These are phyloP conservation scores for Marronus borbonicus DNA, from an alignment of 2,888 invertebrate species.

Conservation along the genomic window DNA sequence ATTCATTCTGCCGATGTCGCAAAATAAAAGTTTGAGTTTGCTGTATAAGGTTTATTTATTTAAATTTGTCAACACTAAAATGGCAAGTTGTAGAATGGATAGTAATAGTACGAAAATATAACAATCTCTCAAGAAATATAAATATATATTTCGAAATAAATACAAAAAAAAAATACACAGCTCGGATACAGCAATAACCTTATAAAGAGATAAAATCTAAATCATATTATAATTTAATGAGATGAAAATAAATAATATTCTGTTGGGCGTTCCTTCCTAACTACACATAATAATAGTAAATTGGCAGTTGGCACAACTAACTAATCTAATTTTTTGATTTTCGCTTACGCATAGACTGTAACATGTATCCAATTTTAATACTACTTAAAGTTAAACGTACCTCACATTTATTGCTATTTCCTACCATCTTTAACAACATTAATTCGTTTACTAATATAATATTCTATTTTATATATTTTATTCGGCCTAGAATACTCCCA, in stretches of 20 bases:
- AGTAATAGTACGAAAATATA: neutral
- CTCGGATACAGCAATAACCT: conserved; percentile 50
- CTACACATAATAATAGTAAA: conserved; percentile 36
- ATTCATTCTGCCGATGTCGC: too few species aligned
- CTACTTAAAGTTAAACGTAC: neutral
- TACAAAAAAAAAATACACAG: conserved; percentile 53
- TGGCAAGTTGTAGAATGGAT: neutral
- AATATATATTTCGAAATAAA: conserved; percentile 55
- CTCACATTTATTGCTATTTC: conserved; percentile 10
- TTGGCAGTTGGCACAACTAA: conserved; percentile 58
- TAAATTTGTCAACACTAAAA: too few species aligned
- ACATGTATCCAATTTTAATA: neutral
- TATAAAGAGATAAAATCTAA: conserved; percentile 26
- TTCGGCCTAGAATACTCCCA: conserved; percentile 10
- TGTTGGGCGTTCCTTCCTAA: conserved; percentile 3
- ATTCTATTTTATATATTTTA: conserved; percentile 14
- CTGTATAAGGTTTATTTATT: too few species aligned
- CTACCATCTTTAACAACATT: conserved; percentile 11
- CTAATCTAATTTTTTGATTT: conserved; percentile 42
- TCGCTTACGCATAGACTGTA: neutral
- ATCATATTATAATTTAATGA: conserved; percentile 15
- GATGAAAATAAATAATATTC: conserved; percentile 53
- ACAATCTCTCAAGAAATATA: conserved; percentile 34
- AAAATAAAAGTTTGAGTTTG: too few species aligned
- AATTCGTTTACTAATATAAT: conserved; percentile 1